Evolutionary conservation across 2,113 vertebrate genomes (phyloP), one percentile per base, ranked within the genome.

Genomic region (Arenaria interpres): DNA sequence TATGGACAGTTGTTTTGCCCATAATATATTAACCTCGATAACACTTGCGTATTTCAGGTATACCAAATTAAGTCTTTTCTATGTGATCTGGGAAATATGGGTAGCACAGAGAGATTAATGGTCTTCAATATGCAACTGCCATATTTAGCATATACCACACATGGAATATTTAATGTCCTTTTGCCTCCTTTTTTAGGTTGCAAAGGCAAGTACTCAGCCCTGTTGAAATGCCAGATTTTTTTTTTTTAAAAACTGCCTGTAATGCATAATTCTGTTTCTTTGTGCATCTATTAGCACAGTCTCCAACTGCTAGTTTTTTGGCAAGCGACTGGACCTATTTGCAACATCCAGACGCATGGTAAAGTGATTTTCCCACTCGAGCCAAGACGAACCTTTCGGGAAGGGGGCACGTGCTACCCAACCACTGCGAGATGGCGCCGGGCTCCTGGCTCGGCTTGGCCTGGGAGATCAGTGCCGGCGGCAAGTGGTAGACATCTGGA

Each of bases 361-460:
- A 37, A 57, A 62, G 43, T 46, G 51, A 20, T 93, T 84, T 76
- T 87, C 84, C 64, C 43, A 7, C 7, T 63, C 0, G 1, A 71
- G 46, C 22, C 56, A 77, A 37, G 83, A 77, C 0, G 8, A 85
- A 27, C 32, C 56, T 54, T 86, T 57, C 0, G 12, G 59, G 64
- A 93, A 6, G 0, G 3, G 24, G 41, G n/a, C 32, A 5, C 2
- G 10, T n/a, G 12, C n/a, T 64, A 18, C 63, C 25, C 32, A 6
- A 4, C 9, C 1, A 1, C 45, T 0, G 0, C 0, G 2, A 46
- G 71, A 37, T 1, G 12, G 22, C 37, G 43, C 62, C 0, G 0
- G 21, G 35, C 48, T 50, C 57, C 59, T 0, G 0, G 71, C 62
- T 43, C 17, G 1, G 1, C 9, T 4, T 35, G 17, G 13, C 35